Evolutionary conservation across 2,113 vertebrate species (phyloP).

Genomic region (Thymallus thymallus): DNA sequence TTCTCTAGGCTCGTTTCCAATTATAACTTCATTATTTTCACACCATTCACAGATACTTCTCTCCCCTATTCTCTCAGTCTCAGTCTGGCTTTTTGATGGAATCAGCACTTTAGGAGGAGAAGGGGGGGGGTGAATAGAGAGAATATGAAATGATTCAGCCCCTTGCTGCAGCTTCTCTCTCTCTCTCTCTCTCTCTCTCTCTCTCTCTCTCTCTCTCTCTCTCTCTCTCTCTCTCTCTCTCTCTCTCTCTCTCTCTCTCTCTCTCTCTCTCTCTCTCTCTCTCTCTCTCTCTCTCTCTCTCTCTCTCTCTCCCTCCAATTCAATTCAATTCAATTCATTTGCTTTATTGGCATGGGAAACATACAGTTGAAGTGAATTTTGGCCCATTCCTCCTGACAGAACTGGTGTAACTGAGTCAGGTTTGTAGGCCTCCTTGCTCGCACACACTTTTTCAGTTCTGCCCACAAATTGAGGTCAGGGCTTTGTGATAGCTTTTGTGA

Average conservation of each 20-base stretch:
- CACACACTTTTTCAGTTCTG: too few species aligned
- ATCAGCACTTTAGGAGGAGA: conserved; percentile 58
- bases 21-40: conserved; percentile 86
- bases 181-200: not conserved
- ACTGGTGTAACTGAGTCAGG: too few species aligned
- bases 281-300: too few species aligned
- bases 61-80: conserved; percentile 41
- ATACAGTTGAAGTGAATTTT: too few species aligned
- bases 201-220: not conserved
- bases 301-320: too few species aligned
- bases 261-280: too few species aligned
- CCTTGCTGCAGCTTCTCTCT: not conserved
- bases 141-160: conserved; percentile 43
- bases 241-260: not conserved
- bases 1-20: conserved; percentile 87
- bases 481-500: too few species aligned
- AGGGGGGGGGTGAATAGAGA: conserved; percentile 13
- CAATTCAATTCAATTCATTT: too few species aligned
- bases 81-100: conserved; percentile 58
- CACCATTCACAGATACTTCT: conserved; percentile 85
- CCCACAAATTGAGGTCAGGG: too few species aligned
- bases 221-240: not conserved
- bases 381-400: too few species aligned
- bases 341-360: too few species aligned
- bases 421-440: too few species aligned